A percentile compares a stretch with the other conserved stretches of the same genome.
Conservation (phyloP, 2,797 vertebrate species). For the Ataeniobius toweri region DNA sequence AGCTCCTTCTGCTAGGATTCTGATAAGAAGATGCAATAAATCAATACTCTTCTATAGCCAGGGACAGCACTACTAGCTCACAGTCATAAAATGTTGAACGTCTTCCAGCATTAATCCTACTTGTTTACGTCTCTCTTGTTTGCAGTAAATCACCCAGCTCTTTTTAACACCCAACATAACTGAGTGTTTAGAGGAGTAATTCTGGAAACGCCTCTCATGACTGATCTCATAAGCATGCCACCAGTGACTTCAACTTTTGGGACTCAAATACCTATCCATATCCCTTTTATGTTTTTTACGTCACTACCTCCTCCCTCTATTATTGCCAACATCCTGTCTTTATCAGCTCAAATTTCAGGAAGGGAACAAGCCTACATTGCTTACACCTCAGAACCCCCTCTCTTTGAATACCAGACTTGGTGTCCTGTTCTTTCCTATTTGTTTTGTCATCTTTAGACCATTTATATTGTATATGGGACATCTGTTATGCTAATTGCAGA, state of each 20-base stretch:
- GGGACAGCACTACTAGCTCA: constrained; percentile 13
- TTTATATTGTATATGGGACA: too few species aligned
- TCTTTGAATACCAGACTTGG: neutral
- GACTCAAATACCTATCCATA: constrained; percentile 37
- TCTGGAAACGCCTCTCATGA: constrained; percentile 55
- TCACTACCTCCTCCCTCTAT: constrained; percentile 27
- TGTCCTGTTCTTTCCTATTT: neutral
- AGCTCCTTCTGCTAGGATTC: constrained; percentile 31
- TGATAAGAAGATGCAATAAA: constrained; percentile 30
- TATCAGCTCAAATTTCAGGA: constrained; percentile 69
- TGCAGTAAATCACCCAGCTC: constrained; percentile 6
- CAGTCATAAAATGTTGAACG: constrained; percentile 13
- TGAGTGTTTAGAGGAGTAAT: constrained; percentile 57
- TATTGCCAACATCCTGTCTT: constrained; percentile 63
- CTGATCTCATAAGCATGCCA: constrained; percentile 65
- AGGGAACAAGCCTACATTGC: constrained; percentile 17
- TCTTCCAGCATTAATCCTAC: constrained; percentile 9
- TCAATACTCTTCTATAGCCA: constrained; percentile 11
- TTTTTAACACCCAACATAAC: neutral
- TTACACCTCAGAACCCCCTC: constrained; percentile 30
- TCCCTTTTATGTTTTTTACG: constrained; percentile 27
- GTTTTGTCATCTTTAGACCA: neutral
- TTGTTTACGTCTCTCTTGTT: constrained; percentile 12
- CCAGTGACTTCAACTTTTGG: constrained; percentile 70
- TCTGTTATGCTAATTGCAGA: neutral